Evolutionary conservation across 2,113 vertebrate genomes (phyloP), one percentile per base, ranked within the genome.

Genomic region (Holacanthus passer): DNA sequence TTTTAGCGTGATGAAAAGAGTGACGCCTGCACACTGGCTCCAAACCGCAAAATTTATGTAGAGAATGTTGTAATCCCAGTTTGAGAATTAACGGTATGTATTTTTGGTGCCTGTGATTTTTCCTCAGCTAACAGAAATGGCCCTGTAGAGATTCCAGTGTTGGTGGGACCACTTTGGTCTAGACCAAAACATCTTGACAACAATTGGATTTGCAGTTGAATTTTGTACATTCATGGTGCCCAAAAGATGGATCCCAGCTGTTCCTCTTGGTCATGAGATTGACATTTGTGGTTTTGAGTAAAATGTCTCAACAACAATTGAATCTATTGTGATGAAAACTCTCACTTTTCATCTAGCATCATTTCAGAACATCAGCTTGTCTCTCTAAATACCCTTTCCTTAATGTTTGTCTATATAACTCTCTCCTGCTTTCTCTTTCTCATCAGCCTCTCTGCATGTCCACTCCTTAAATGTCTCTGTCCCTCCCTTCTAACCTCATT

Each of bases 401-500:
- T 41, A 62, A 35, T 29, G 32, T 41, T 31, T 10, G 9, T 66
- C 29, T 31, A 53, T 27, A 1, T 37, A 65, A 39, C 53, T 17
- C 39, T 55, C 22, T 9, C 41, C 10, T n/a, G 22, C 59, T 53
- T 39, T 41, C 32, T 60, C n/a, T 52, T 16, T 62, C 50, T 66
- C 56, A 10, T 16, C 7, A 32, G 29, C 31, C 41, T 66, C 67
- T 58, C 43, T 47, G 1, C 20, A 37, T 6, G 35, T 64, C 22
- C 27, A n/a, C 14, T 29, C 52, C 58, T 16, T 24, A 37, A 39
- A 29, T 31, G n/a, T 77, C 41, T 52, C 37, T 35, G 2, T 29
- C 55, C 29, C 81, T 71, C 45, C 47, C 31, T 71, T n/a, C 69
- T 69, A 60, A 76, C 70, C 70, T 81, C 16, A 41, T 81, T 87